Evolutionary conservation across 2,888 invertebrate species (phyloP), one percentile per base, ranked within the genome.

Genomic region (Tridacna gigas): DNA sequence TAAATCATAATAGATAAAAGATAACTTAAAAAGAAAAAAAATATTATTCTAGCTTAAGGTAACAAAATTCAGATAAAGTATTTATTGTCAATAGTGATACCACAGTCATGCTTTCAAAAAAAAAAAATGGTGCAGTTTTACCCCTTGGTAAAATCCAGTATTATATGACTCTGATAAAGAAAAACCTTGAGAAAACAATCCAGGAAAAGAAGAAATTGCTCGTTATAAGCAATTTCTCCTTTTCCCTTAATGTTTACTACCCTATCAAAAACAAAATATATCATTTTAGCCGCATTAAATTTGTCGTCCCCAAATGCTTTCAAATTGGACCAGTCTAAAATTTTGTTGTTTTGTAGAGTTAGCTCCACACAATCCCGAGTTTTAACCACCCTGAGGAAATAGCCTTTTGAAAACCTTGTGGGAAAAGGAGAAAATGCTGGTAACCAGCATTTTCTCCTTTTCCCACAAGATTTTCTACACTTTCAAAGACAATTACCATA

Each of bases 1-100:
- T 69, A 69, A 45, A 69, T 69, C 69, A 69, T 69, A 66, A 69
- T 69, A 69, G 69, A 69, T 69, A 18, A 69, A 69, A 69, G 69
- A 69, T 69, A 69, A 12, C n/a, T 20, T 5, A n/a, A 47, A 47
- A 69, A 69, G 37, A 69, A 20, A 69, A 28, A 47, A 69, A 26
- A 45, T 20, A 47, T 45, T 47, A 37, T n/a, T 45, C 5, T 69
- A 47, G 69, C 69, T 69, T 45, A 45, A 69, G 69, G 69, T 69
- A 45, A 69, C 69, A 69, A 69, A 47, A 45, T 69, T 69, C 45
- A 45, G 45, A 69, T 69, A 69, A 69, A 66, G 25, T 37, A 66
- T 47, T 69, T 45, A 26, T 18, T 66, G 26, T 66, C 66, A 66
- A 28, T 66, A 26, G 18, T 28, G 18, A 12, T 66, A 26, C 12